Evolutionary conservation across 1,140 invertebrate genomes (phyloP).

Genomic region (Limonius californicus): DNA sequence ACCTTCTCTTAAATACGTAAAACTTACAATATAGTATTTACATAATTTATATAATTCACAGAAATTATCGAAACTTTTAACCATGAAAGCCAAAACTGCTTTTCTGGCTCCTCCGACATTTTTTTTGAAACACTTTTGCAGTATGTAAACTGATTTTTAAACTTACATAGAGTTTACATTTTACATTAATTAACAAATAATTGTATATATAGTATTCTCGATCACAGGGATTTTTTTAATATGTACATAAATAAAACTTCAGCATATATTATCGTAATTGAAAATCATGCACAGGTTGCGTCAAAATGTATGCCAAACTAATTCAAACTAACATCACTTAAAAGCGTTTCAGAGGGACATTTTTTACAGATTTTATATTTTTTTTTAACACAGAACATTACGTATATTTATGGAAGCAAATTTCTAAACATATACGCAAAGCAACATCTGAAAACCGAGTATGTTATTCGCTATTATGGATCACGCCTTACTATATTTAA

Average conservation of each 20-base stretch:
- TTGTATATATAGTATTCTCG: constrained; percentile 26
- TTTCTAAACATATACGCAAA: too few species aligned
- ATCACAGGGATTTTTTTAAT: constrained; percentile 37
- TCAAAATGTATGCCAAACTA: neutral
- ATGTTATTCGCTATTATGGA: neutral
- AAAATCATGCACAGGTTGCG: neutral
- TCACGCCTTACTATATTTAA: neutral
- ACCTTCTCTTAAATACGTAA: constrained; percentile 6
- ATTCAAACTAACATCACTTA: neutral
- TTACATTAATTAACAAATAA: constrained; percentile 27
- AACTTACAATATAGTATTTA: constrained; percentile 5
- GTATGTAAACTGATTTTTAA: neutral
- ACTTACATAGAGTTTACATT: constrained; percentile 13
- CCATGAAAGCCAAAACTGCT: neutral
- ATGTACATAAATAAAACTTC: constrained; percentile 29
- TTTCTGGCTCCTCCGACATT: neutral
- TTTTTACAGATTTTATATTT: neutral
- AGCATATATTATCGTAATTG: neutral
- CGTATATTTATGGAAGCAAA: too few species aligned
- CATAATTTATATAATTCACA: constrained; percentile 12
- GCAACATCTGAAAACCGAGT: neutral
- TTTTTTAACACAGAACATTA: too few species aligned
- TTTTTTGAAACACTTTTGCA: constrained; percentile 2
- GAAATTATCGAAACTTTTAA: constrained; percentile 5
- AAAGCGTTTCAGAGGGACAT: neutral